phyloP scores from a whole-genome alignment of 53 echinoderm and acorn worm genomes.

The Hippasteria phrygiana region DNA sequence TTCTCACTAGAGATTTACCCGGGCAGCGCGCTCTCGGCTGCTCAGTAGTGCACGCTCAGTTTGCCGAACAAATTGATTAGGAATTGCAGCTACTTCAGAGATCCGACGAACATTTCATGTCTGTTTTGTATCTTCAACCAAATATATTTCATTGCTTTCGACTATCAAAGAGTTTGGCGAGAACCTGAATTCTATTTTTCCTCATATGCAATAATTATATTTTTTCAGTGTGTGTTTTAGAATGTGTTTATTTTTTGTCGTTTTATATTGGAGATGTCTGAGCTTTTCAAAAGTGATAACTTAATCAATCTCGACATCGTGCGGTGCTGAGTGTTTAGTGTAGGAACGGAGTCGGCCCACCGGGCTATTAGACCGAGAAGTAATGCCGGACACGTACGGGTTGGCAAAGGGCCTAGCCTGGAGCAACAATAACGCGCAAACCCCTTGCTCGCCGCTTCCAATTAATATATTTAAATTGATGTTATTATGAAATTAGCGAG shows the following conservation, averaged over 20 bases:
- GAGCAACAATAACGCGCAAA: conserved; percentile 60
- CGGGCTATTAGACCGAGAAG: conserved; percentile 60
- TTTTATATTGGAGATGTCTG: background rate
- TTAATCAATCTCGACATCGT: background rate
- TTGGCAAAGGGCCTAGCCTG: background rate
- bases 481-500: conserved; percentile 95
- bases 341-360: background rate
- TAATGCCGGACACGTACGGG: conserved; percentile 72
- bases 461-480: conserved; percentile 90
- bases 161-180: background rate
- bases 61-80: conserved; percentile 61
- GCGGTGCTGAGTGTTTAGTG: conserved; percentile 19
- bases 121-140: background rate
- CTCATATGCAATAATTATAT: background rate
- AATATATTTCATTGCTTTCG: background rate
- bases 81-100: conserved; percentile 5
- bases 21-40: background rate
- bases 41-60: conserved; percentile 16
- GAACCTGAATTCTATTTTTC: background rate
- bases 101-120: conserved; percentile 52
- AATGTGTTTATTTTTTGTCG: background rate
- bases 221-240: too few relatives aligned
- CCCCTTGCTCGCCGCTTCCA: conserved; percentile 79
- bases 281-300: background rate
- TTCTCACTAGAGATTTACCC: conserved; percentile 16